Evolutionary conservation across 30 jellyfish, hydroid and myxozoan species (phyloP), one percentile per base, ranked within the genome.

Genomic region (Aurelia sp.): DNA sequence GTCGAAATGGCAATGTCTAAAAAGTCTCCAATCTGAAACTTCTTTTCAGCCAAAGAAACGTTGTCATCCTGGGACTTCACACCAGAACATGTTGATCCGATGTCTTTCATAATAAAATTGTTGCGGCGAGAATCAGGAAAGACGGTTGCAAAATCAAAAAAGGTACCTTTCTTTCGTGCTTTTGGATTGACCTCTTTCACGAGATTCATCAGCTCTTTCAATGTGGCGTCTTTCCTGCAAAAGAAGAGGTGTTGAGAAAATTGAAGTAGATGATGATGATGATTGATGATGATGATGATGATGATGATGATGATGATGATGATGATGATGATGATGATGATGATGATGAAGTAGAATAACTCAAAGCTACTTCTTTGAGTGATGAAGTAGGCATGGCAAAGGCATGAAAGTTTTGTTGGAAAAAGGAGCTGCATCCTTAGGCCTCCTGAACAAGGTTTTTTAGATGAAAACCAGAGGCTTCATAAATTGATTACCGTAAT

Each of bases 131-230:
- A 76, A 66, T 94, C 93, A 22, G 99, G 97, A 76, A 82, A 94
- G 13, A 94, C 88, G 50, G 93, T 94, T 12, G 99, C 97, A 71
- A 94, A 94, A 80, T 94, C 97, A 72, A 94, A 94, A 77, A 76
- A 89, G 13, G 99, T 94, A 18, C 97, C 99, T 50, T 84, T 82
- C 74, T 77, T 79, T 6, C 99, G 82, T 19, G 99, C 96, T 55
- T 88, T 94, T n/a, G 99, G 99, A 73, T 88, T 88, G 57, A 89
- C 99, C 71, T 94, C 99, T 62, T 89, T 94, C 60, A 94, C 99
- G 15, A 94, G 86, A 81, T 82, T 87, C 97, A 89, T 94, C 62
- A 94, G 91, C 81, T 94, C 99, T 51, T 86, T 89, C 64, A 94
- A 73, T 17, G 97, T 88, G 30, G 99, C 99, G 66, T 94, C 99